Evolutionary conservation across 2,113 vertebrate genomes (phyloP).

Genomic region (Melanotaenia duboulayi): DNA sequence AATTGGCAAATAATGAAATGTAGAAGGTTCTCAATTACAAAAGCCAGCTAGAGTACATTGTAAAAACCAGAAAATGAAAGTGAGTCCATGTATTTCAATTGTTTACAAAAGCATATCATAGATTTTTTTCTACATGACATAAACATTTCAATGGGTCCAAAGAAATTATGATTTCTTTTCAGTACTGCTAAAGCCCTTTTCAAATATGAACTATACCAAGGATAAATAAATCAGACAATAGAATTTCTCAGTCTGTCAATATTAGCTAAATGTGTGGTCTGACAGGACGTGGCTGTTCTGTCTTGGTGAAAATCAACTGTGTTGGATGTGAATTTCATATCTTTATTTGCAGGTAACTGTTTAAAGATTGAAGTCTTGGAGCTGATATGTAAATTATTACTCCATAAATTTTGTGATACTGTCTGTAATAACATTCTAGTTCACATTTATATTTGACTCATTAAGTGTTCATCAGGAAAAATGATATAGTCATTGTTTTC

Average conservation of each 20-base stretch:
- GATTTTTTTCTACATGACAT: neutral
- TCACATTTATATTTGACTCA: neutral
- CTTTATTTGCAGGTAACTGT: neutral
- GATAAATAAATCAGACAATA: neutral
- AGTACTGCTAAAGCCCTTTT: neutral
- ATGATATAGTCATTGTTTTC: neutral
- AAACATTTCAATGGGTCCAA: neutral
- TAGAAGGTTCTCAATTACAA: no score
- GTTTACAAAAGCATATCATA: constrained; percentile 10
- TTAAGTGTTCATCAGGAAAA: neutral
- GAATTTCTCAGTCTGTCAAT: constrained; percentile 36
- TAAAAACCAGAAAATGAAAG: neutral
- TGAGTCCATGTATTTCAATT: neutral
- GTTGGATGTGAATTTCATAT: constrained; percentile 5
- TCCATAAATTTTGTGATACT: neutral
- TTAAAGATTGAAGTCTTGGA: neutral
- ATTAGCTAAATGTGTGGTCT: constrained; percentile 22
- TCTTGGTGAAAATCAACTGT: neutral
- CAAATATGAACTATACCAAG: constrained; percentile 42
- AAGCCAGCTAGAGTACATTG: neutral
- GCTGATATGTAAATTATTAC: neutral
- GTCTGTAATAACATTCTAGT: no score
- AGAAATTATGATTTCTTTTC: neutral
- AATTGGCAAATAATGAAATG: neutral
- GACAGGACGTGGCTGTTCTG: no score